Conservation (phyloP, 1,140 invertebrate species). For the Conus betulinus region DNA sequence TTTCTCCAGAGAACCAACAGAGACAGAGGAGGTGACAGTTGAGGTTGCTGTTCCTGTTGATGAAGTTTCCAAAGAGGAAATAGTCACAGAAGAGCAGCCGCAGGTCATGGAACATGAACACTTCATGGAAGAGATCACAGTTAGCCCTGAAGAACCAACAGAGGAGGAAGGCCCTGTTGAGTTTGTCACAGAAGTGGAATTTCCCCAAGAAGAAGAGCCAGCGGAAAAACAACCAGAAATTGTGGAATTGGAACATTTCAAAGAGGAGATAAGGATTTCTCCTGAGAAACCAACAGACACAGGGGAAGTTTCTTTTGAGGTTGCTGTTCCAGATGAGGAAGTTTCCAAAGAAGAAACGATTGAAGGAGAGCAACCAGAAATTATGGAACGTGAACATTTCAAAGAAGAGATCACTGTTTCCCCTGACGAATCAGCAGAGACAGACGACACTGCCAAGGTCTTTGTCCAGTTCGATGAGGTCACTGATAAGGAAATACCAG, state of each 20-base stretch:
- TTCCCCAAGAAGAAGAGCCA: background rate
- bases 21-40: too few relatives aligned
- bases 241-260: background rate
- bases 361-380: too few relatives aligned
- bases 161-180: background rate
- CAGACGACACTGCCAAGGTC: too few relatives aligned
- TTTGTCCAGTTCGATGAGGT: too few relatives aligned
- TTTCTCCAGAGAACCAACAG: too few relatives aligned
- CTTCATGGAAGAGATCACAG: too few relatives aligned
- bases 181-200: background rate
- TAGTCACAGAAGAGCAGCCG: background rate
- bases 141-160: background rate
- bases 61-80: too few relatives aligned
- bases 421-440: too few relatives aligned
- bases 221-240: background rate
- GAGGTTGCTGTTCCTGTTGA: too few relatives aligned
- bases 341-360: slow-evolving; percentile 16
- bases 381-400: too few relatives aligned
- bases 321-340: background rate
- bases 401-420: too few relatives aligned
- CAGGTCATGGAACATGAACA: background rate
- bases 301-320: background rate
- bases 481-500: too few relatives aligned
- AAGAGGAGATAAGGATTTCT: background rate
- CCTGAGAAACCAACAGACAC: background rate